Evolutionary conservation across 2,888 invertebrate species (phyloP).

Genomic region (Piscicola geometra): DNA sequence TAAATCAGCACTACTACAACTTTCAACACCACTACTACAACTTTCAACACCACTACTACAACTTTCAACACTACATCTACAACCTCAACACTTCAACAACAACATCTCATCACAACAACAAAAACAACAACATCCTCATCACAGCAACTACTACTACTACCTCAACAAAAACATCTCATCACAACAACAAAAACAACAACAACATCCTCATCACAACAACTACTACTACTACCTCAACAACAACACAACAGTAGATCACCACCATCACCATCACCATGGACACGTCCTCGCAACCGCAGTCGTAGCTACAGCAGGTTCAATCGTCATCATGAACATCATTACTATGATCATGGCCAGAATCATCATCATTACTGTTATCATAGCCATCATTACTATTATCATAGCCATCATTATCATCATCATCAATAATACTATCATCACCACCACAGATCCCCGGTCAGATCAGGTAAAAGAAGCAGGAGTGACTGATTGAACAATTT

Average conservation of each 20-base stretch:
- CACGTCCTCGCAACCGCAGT: background rate
- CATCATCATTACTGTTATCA: too few relatives aligned
- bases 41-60: background rate
- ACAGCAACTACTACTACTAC: too few relatives aligned
- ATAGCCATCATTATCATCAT: too few relatives aligned
- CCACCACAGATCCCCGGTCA: background rate
- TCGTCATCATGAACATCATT: background rate
- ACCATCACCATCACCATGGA: constrained; percentile 1
- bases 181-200: too few relatives aligned
- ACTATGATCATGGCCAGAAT: too few relatives aligned
- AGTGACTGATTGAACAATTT: background rate
- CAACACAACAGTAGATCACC: constrained; percentile 9
- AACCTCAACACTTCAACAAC: background rate
- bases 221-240: too few relatives aligned
- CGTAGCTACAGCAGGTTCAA: background rate
- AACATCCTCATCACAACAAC: too few relatives aligned
- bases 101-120: background rate
- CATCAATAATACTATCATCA: too few relatives aligned
- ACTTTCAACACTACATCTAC: too few relatives aligned
- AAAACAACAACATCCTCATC: too few relatives aligned
- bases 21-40: background rate
- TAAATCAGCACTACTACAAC: background rate
- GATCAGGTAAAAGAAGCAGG: background rate
- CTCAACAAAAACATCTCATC: too few relatives aligned
- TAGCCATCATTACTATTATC: too few relatives aligned